Percentiles rank a stretch among this genome's conserved stretches.
Evolutionary conservation across 2,113 vertebrate species (phyloP).

Genomic region (Toxotes jaculatrix): DNA sequence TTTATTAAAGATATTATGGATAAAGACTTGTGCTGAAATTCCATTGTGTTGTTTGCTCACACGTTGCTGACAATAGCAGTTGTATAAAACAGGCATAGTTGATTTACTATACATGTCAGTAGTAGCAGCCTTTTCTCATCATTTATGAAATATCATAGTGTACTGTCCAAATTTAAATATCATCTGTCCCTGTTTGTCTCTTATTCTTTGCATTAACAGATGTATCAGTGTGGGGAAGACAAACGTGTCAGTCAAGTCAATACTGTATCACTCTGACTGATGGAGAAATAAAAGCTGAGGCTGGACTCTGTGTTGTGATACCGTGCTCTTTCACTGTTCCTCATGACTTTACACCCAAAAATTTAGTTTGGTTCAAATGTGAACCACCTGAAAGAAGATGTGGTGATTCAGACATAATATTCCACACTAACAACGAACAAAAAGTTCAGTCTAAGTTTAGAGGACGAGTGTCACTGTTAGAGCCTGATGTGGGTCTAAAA

Average conservation of each 20-base stretch:
- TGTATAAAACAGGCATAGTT: not conserved
- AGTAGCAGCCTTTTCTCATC: not conserved
- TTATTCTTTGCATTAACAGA: not conserved
- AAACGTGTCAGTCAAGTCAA: no score
- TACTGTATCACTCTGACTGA: slow-evolving; percentile 33
- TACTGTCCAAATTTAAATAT: not conserved
- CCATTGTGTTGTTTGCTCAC: not conserved
- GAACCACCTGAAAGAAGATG: fast-evolving
- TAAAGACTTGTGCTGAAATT: not conserved
- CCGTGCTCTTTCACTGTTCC: slow-evolving; percentile 23
- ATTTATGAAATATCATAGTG: not conserved
- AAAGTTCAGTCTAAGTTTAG: not conserved
- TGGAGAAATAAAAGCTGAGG: slow-evolving; percentile 42
- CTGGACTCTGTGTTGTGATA: slow-evolving; percentile 66
- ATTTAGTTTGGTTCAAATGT: slow-evolving; percentile 66
- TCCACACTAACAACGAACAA: not conserved
- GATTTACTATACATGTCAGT: no score
- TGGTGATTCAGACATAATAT: slow-evolving; percentile 6
- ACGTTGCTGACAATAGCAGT: no score
- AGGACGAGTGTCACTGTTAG: slow-evolving; percentile 51
- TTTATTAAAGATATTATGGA: no score
- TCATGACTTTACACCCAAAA: fast-evolving
- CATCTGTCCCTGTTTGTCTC: not conserved
- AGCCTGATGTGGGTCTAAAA: not conserved
- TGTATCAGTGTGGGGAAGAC: fast-evolving